Evolutionary conservation across 1,140 invertebrate species (phyloP).

Genomic region (Thereuonema tuberculata): DNA sequence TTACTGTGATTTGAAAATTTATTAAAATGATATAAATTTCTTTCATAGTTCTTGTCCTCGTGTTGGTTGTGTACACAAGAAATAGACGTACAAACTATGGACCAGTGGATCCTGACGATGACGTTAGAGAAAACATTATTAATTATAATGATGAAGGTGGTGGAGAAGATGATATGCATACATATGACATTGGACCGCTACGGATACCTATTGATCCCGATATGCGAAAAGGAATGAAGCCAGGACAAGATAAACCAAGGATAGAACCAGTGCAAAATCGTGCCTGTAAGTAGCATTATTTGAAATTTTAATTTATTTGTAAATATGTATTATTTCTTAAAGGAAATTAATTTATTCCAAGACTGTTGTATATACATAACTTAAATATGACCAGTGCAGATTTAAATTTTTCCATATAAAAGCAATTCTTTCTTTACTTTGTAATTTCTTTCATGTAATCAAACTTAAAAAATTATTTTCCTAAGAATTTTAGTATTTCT

Average conservation of each 20-base stretch:
- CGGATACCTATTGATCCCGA: conserved; percentile 34
- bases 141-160: conserved; percentile 95
- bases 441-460: too few relatives aligned
- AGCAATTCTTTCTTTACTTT: too few relatives aligned
- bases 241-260: conserved; percentile 17
- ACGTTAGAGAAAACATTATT: conserved; percentile 92
- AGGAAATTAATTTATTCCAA: too few relatives aligned
- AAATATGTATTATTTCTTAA: background rate
- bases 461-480: too few relatives aligned
- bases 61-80: conserved; percentile 69
- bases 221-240: conserved; percentile 18
- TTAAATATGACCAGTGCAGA: too few relatives aligned
- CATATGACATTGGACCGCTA: conserved; percentile 84
- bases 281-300: conserved; percentile 2
- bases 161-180: conserved; percentile 81
- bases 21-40: too few relatives aligned
- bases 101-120: conserved; percentile 80
- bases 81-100: conserved; percentile 58
- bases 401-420: too few relatives aligned
- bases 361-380: too few relatives aligned
- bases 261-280: conserved; percentile 8
- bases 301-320: background rate
- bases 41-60: conserved; percentile 57
- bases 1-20: too few relatives aligned
- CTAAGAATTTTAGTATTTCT: too few relatives aligned